Evolutionary conservation across 2,797 vertebrate genomes (phyloP).

Genomic region (Triplophysa yarkandensis): DNA sequence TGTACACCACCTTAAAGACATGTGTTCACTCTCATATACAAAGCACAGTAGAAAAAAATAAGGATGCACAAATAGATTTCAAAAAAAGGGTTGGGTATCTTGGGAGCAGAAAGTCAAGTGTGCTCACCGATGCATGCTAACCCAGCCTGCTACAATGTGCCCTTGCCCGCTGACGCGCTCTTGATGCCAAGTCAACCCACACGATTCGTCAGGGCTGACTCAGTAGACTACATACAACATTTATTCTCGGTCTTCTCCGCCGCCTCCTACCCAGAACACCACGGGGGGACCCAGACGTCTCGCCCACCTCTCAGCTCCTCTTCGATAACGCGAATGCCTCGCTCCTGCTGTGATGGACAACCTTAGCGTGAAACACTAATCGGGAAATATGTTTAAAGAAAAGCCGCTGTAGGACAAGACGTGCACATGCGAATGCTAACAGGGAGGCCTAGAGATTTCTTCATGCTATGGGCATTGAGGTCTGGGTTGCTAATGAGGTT

Average conservation of each 20-base stretch:
- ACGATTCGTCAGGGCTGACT: slow-evolving; percentile 57
- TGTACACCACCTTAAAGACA: too few species aligned
- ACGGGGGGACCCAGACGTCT: slow-evolving; percentile 36
- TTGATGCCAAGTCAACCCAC: slow-evolving; percentile 45
- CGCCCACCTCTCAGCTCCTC: slow-evolving; percentile 36
- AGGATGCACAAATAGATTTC: slow-evolving; percentile 16
- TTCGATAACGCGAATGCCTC: slow-evolving; percentile 33
- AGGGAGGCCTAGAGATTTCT: background rate
- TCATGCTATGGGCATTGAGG: background rate
- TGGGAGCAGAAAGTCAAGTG: slow-evolving; percentile 71
- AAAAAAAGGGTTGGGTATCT: background rate
- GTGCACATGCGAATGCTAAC: background rate
- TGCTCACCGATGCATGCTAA: slow-evolving; percentile 67
- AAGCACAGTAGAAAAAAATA: slow-evolving; percentile 7
- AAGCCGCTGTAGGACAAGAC: slow-evolving; percentile 5
- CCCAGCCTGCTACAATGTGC: slow-evolving; percentile 62
- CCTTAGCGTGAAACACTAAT: slow-evolving; percentile 18
- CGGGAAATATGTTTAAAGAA: slow-evolving; percentile 34
- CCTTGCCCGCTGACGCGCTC: slow-evolving; percentile 48
- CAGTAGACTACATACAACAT: slow-evolving; percentile 59
- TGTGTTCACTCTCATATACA: background rate
- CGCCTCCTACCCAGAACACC: background rate
- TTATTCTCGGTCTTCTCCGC: slow-evolving; percentile 38
- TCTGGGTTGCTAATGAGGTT: background rate
- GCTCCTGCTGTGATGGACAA: slow-evolving; percentile 31